Evolutionary conservation across 2,797 vertebrate genomes (phyloP), one percentile per base, ranked within the genome.

Genomic region (Ctenopoma multispine): DNA sequence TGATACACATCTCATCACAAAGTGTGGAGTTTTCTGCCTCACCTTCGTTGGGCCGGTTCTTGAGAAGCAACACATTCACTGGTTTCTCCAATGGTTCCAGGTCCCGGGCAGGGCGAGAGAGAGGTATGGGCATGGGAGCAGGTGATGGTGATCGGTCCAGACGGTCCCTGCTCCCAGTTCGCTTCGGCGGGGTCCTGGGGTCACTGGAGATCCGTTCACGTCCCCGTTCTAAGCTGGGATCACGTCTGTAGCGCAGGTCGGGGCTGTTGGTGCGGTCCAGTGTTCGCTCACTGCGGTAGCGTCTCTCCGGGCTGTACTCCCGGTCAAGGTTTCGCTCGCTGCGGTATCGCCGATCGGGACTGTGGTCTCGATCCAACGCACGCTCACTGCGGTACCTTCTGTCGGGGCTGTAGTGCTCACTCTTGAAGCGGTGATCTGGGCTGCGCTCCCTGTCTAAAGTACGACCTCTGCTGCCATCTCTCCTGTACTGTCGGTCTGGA

Each of bases 21-120:
- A 43, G 31, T 17, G 6, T 4, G 3, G 12, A 43, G 40, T 8
- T 44, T 8, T n/a, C 20, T 14, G n/a, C 20, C 88, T 88, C 34
- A 97, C 97, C 97, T 95, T 99, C 98, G n/a, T 90, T 96, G 14
- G 95, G 92, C 41, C 93, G 95, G 90, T 93, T 96, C 90, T 99
- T 99, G 38, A 94, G 93, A 77, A 99, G 92, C 66, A 98, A 90
- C 58, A 99, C 96, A 17, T 86, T 96, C 54, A 97, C 63, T 0
- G 97, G 97, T 78, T 94, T 95, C 50, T 94, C 94, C 56, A 94
- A 90, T 0, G 71, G 92, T 18, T 93, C 93, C 2, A 83, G 85
- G 0, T 90, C 87, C 0, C 77, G 92, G 8, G 11, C 48, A 4
- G 90, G 87, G 7, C 13, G 89, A 4, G 92, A 65, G 49, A 90